Evolutionary conservation across 2,888 invertebrate genomes (phyloP).

Genomic region (Eilema caniola): DNA sequence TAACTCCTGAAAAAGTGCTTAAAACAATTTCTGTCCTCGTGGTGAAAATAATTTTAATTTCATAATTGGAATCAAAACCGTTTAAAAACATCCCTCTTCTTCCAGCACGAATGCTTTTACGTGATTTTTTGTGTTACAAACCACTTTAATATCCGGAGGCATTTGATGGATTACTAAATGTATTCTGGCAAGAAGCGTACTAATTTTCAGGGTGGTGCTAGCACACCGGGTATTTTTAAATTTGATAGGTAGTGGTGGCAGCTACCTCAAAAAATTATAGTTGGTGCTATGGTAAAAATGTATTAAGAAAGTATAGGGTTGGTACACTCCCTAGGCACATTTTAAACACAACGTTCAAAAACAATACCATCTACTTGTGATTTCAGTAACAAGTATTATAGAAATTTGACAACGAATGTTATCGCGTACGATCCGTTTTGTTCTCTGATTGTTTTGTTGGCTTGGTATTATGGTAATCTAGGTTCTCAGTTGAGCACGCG

Average conservation of each 20-base stretch:
- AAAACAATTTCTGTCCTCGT: too few species aligned
- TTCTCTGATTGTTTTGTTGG: constrained; percentile 66
- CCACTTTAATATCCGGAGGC: neutral
- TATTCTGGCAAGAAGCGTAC: neutral
- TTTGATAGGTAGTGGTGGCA: neutral
- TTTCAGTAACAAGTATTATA: constrained; percentile 22
- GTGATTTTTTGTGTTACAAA: neutral
- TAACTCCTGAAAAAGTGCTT: too few species aligned
- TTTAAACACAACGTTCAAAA: too few species aligned
- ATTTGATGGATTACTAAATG: neutral
- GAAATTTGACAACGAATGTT: constrained; percentile 49
- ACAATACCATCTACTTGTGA: neutral
- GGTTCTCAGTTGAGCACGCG: constrained; percentile 64
- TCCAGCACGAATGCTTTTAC: neutral
- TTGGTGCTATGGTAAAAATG: too few species aligned
- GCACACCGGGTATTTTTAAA: too few species aligned
- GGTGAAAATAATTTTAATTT: too few species aligned
- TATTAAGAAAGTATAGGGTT: too few species aligned
- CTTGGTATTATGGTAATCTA: constrained; percentile 74
- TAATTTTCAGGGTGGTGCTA: too few species aligned
- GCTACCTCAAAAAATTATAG: neutral
- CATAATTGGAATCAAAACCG: too few species aligned
- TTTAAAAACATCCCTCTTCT: neutral
- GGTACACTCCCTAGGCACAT: too few species aligned
- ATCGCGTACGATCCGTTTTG: constrained; percentile 57